Conservation (phyloP, 2,797 vertebrate genomes). For the Percopsis omiscomaycus region DNA sequence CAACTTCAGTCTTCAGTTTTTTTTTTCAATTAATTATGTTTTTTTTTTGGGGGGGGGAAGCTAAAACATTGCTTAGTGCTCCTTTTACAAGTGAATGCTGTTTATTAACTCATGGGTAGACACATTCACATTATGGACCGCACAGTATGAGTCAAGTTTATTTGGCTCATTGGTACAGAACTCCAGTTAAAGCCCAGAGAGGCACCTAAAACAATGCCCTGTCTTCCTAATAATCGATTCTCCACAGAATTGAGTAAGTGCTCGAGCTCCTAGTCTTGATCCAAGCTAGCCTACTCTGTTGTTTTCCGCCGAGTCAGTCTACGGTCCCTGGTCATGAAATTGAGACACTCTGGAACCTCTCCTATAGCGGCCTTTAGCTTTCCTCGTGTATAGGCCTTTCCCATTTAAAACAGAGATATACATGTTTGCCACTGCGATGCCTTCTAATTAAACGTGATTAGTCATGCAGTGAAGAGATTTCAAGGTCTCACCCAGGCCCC, state of each 20-base stretch:
- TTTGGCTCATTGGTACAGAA: neutral
- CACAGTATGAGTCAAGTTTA: neutral
- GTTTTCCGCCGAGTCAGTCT: neutral
- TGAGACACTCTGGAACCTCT: slow-evolving; percentile 5
- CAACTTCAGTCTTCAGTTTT: no score
- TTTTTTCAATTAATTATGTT: no score
- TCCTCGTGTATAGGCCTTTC: slow-evolving; percentile 13
- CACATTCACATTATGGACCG: neutral
- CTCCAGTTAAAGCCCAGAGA: neutral
- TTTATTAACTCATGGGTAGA: no score
- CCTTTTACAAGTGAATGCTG: no score
- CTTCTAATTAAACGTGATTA: slow-evolving; percentile 56
- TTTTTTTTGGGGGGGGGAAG: no score
- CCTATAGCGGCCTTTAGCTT: neutral
- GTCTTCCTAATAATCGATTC: slow-evolving; percentile 12
- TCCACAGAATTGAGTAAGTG: slow-evolving; percentile 7
- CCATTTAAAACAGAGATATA: slow-evolving; percentile 28
- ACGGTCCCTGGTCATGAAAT: slow-evolving; percentile 7
- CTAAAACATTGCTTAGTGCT: no score
- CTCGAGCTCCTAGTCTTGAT: slow-evolving; percentile 1
- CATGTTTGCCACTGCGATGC: slow-evolving; percentile 34
- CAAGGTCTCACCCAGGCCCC: slow-evolving; percentile 24
- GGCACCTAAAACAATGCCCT: slow-evolving; percentile 6
- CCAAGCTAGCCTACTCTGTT: neutral
- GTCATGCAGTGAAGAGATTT: slow-evolving; percentile 32